Conservation (phyloP, 2,113 vertebrate genomes). For the Bambusicola thoracicus region DNA sequence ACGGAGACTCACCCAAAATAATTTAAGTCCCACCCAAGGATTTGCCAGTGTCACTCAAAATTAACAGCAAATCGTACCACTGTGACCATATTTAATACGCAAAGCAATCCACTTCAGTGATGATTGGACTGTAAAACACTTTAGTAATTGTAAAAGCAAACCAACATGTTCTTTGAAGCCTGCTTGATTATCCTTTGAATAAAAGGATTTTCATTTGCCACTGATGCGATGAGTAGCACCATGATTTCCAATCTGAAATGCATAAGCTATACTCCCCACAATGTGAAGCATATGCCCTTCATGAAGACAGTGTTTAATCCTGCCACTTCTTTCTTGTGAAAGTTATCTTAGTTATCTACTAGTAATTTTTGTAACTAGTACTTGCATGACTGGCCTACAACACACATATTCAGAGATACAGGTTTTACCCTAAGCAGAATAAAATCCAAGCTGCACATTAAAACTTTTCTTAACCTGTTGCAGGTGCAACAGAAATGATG, state of each 20-base stretch:
- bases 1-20: neutral
- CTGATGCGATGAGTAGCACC: neutral
- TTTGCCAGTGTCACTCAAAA: neutral
- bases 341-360: neutral
- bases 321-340: neutral
- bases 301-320: neutral
- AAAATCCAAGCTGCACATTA: neutral
- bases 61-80: neutral
- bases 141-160: neutral
- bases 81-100: neutral
- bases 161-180: neutral
- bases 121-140: neutral
- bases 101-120: neutral
- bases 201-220: neutral
- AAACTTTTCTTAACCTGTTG: conserved; percentile 1
- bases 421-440: neutral
- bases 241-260: neutral
- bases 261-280: neutral
- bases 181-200: neutral
- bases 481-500: neutral
- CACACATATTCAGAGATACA: neutral
- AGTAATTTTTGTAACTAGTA: neutral
- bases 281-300: neutral
- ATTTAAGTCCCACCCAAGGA: neutral
- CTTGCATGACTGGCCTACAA: neutral